Percentiles rank a stretch among this genome's conserved stretches.
phyloP scores from a whole-genome alignment of 2,797 vertebrate genomes.

The Vireo griseus region DNA sequence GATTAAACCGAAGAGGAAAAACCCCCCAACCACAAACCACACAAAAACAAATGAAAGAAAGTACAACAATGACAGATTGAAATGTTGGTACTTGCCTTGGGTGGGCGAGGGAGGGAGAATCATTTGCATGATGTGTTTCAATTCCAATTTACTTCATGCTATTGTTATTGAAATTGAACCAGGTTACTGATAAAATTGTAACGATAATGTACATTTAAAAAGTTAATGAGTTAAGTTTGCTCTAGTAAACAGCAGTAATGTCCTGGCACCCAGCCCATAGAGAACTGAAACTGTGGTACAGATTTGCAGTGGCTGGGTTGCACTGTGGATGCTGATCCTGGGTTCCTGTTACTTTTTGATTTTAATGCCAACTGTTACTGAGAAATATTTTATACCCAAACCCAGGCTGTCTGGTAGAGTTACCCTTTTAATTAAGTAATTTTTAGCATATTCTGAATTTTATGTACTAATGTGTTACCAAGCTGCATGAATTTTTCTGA shows the following conservation, averaged over 20 bases:
- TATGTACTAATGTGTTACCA: neutral
- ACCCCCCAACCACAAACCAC: neutral
- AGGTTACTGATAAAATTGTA: neutral
- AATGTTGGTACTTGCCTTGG: neutral
- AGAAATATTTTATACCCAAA: neutral
- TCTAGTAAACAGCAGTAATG: constrained; percentile 6
- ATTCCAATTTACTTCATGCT: neutral
- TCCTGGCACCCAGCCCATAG: neutral
- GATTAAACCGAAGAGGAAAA: neutral
- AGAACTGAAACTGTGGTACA: neutral
- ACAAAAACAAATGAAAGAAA: constrained; percentile 50
- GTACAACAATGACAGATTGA: neutral
- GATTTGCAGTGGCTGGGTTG: neutral
- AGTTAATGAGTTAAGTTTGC: constrained; percentile 1
- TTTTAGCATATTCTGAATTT: constrained; percentile 6
- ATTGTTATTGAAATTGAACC: neutral
- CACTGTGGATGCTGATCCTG: constrained; percentile 2
- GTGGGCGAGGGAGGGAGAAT: neutral
- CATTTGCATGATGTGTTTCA: neutral
- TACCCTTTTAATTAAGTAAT: neutral
- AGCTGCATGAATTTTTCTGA: neutral
- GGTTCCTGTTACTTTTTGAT: neutral
- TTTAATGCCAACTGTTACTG: neutral
- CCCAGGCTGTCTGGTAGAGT: neutral
- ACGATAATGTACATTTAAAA: neutral